phyloP scores from a whole-genome alignment of 2,888 invertebrate genomes.

The Hypomecis atomaria region DNA sequence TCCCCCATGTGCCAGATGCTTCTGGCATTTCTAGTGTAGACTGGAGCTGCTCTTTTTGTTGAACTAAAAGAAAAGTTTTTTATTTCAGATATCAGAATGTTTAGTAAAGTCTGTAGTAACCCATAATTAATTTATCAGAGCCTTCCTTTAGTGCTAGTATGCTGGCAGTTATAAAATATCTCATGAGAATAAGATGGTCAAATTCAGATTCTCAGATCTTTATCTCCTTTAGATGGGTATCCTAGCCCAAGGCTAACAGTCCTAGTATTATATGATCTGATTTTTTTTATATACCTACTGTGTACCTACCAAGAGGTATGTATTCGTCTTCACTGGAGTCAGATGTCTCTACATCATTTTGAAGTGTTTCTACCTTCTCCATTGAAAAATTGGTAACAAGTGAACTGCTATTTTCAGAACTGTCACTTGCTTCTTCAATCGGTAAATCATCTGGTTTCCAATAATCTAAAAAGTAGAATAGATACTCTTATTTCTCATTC shows the following conservation, averaged over 20 bases:
- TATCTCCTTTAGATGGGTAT: no score
- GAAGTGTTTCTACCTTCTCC: constrained; percentile 70
- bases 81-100: background rate
- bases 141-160: no score
- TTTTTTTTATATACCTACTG: background rate
- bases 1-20: constrained; percentile 65
- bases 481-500: background rate
- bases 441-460: constrained; percentile 77
- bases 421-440: constrained; percentile 76
- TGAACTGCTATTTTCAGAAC: constrained; percentile 78
- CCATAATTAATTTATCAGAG: no score
- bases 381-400: constrained; percentile 73
- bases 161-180: no score
- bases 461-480: constrained; percentile 60
- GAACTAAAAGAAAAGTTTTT: constrained; percentile 56
- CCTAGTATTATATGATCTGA: no score
- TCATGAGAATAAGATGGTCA: no score
- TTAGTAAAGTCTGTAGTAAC: no score
- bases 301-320: constrained; percentile 69
- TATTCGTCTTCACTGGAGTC: constrained; percentile 82
- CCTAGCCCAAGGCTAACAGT: no score
- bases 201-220: no score
- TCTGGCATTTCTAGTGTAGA: constrained; percentile 67
- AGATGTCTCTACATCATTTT: constrained; percentile 71
- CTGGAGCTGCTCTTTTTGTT: constrained; percentile 62